Conservation (phyloP, 2,888 invertebrate genomes). For the Coremacera marginata region DNA sequence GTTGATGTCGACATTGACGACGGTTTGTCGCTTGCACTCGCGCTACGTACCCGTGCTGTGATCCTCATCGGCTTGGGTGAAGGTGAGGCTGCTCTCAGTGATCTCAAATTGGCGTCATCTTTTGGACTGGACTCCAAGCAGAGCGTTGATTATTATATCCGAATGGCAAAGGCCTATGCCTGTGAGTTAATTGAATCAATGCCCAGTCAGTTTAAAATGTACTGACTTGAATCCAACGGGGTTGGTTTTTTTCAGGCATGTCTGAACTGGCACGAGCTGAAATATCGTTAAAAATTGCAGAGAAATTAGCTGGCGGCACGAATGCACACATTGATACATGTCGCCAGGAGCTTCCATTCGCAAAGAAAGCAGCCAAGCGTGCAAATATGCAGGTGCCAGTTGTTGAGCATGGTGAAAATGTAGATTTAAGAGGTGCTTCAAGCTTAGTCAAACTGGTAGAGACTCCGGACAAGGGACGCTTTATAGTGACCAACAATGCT, state of each 20-base stretch:
- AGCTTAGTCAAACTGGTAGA: conserved; percentile 73
- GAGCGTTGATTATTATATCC: conserved; percentile 77
- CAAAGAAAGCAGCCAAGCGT: conserved; percentile 48
- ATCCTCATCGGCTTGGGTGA: conserved; percentile 74
- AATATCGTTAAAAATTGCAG: conserved; percentile 76
- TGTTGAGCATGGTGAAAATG: conserved; percentile 72
- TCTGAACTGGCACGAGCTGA: conserved; percentile 74
- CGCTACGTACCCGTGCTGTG: conserved; percentile 77
- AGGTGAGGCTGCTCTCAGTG: conserved; percentile 75
- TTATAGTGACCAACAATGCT: conserved; percentile 74
- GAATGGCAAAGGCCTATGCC: conserved; percentile 78
- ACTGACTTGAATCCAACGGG: not conserved
- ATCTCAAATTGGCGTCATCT: conserved; percentile 77
- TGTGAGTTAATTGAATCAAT: conserved; percentile 52
- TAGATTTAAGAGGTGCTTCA: conserved; percentile 73
- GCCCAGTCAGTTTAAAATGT: not conserved
- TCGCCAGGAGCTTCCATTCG: conserved; percentile 69
- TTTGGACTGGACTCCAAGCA: conserved; percentile 74
- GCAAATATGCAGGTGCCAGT: conserved; percentile 49
- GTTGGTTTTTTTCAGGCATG: conserved; percentile 69
- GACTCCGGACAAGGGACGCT: conserved; percentile 77
- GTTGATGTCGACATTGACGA: conserved; percentile 72
- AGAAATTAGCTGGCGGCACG: conserved; percentile 72
- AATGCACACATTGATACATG: conserved; percentile 68
- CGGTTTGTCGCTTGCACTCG: conserved; percentile 76